Conservation (phyloP, 2,113 vertebrate genomes). For the Labeo catla region DNA sequence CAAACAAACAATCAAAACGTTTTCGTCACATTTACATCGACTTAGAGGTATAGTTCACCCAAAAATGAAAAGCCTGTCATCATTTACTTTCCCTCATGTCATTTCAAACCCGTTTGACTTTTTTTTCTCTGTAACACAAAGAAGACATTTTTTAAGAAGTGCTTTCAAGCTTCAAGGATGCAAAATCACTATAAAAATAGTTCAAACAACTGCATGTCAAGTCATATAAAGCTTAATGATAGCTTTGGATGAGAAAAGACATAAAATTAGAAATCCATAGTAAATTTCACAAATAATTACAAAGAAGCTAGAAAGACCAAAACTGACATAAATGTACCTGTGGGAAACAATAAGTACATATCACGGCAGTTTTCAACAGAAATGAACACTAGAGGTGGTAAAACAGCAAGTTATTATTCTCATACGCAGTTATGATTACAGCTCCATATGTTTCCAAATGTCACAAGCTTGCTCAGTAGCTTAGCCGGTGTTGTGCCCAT, state of each 20-base stretch:
- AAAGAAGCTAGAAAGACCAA: no score
- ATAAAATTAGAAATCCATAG: background rate
- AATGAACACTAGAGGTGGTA: no score
- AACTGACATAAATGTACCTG: background rate
- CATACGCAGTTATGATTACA: no score
- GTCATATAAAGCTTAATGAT: no score
- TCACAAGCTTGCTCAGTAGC: no score
- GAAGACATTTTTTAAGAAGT: background rate
- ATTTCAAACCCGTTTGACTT: background rate
- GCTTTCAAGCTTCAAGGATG: background rate
- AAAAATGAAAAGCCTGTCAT: background rate
- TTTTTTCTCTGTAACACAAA: background rate
- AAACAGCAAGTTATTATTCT: no score
- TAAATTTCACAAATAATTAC: no score
- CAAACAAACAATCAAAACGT: constrained; percentile 42
- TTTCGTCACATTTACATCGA: background rate
- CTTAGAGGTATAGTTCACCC: background rate
- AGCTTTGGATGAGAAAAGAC: background rate
- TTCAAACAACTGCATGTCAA: background rate
- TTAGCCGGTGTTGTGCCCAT: no score
- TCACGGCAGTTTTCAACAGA: no score
- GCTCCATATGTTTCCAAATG: no score
- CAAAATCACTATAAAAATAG: background rate
- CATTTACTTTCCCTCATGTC: background rate
- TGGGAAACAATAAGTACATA: no score